phyloP scores from a whole-genome alignment of 2,797 vertebrate genomes.

The Alosa sapidissima region DNA sequence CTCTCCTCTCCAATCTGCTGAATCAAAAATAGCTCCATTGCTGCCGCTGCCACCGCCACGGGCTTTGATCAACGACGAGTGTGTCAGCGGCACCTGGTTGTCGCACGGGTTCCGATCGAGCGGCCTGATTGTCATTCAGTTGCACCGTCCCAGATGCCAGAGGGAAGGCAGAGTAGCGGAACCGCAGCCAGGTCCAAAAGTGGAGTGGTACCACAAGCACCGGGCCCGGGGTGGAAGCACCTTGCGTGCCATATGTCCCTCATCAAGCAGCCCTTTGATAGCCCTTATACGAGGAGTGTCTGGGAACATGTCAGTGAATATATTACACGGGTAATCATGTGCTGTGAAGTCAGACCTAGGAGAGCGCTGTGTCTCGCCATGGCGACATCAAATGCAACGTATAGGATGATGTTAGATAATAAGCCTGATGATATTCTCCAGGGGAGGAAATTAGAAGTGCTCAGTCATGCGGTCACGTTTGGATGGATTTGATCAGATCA shows the following conservation, averaged over 20 bases:
- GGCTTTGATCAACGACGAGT: constrained; percentile 8
- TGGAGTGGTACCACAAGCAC: not conserved
- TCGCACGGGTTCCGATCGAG: not conserved
- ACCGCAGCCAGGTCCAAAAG: not conserved
- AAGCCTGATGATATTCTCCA: not conserved
- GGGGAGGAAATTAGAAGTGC: not conserved
- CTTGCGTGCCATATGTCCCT: not conserved
- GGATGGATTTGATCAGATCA: not conserved
- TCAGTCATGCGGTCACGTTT: not conserved
- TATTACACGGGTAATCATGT: not conserved
- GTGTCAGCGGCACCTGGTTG: constrained; percentile 17
- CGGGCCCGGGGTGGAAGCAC: not conserved
- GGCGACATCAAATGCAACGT: not conserved
- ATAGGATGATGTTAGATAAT: not conserved
- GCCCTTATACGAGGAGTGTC: not conserved
- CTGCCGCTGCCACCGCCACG: not conserved
- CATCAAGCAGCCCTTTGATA: not conserved
- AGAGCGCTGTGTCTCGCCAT: not conserved
- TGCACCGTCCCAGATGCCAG: not conserved
- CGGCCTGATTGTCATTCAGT: constrained; percentile 16
- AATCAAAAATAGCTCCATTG: constrained; percentile 7
- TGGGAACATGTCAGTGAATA: constrained; percentile 21
- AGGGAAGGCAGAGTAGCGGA: not conserved
- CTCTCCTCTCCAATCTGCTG: not conserved
- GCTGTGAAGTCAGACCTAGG: not conserved